A percentile compares a stretch with the other conserved stretches of the same genome.
These are phyloP conservation scores for Stratiomys singularior DNA, from an alignment of 2,888 invertebrate species.

Conservation along the genomic window DNA sequence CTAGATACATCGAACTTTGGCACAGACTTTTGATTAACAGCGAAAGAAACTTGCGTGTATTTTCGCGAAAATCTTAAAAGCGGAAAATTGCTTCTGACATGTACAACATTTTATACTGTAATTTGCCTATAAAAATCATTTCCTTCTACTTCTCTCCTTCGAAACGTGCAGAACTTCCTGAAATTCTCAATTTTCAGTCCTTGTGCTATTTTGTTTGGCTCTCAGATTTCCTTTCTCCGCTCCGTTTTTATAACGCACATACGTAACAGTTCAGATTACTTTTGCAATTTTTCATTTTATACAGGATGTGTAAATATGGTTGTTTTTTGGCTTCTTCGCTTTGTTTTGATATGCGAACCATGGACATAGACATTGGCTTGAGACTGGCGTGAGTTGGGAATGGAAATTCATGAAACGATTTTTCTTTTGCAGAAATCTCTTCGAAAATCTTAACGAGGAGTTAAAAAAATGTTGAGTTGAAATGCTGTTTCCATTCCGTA, in stretches of 20 bases:
- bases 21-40: too few species aligned
- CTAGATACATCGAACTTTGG: too few species aligned
- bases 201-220: background rate
- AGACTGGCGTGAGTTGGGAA: too few species aligned
- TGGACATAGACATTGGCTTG: too few species aligned
- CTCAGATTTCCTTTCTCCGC: background rate
- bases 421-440: conserved; percentile 6
- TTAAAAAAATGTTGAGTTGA: too few species aligned
- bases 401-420: background rate
- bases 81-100: conserved; percentile 38
- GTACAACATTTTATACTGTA: conserved; percentile 6
- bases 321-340: too few species aligned
- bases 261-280: conserved; percentile 28
- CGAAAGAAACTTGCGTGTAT: too few species aligned
- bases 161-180: background rate
- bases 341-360: too few species aligned
- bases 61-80: conserved; percentile 20
- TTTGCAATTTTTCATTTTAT: conserved; percentile 38
- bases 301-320: background rate
- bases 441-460: background rate
- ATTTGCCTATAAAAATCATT: conserved; percentile 19
- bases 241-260: background rate
- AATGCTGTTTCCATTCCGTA: too few species aligned
- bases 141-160: background rate
- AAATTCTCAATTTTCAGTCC: too few species aligned